Evolutionary conservation across 2,888 invertebrate genomes (phyloP).

Genomic region (Herminia tarsipennalis): DNA sequence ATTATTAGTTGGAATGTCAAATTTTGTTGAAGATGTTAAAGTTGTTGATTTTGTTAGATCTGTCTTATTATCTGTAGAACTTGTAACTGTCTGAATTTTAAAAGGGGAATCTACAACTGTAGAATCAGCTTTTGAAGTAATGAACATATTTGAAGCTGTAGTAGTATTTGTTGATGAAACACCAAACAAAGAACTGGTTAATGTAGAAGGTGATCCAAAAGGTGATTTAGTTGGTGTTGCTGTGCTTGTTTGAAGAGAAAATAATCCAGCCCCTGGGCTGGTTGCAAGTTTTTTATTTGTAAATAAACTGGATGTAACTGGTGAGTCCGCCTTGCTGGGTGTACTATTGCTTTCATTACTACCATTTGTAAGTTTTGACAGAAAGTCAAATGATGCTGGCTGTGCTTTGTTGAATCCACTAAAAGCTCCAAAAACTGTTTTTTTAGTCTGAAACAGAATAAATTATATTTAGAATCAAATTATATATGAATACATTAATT

Average conservation of each 20-base stretch:
- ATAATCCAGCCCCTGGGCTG: slow-evolving; percentile 52
- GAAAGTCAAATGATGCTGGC: slow-evolving; percentile 85
- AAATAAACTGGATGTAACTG: slow-evolving; percentile 57
- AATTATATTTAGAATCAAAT: too few species aligned
- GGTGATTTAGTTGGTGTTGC: slow-evolving; percentile 48
- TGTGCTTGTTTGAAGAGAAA: slow-evolving; percentile 52
- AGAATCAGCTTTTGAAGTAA: slow-evolving; percentile 62
- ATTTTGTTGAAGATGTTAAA: slow-evolving; percentile 57
- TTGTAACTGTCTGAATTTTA: slow-evolving; percentile 59
- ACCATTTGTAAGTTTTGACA: slow-evolving; percentile 84
- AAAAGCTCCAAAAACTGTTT: slow-evolving; percentile 89
- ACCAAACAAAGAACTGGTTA: slow-evolving; percentile 33
- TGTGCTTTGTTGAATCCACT: slow-evolving; percentile 86
- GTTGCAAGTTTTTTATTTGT: slow-evolving; percentile 52
- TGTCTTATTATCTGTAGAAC: slow-evolving; percentile 46
- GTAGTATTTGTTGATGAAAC: slow-evolving; percentile 34
- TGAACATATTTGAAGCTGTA: slow-evolving; percentile 54
- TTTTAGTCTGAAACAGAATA: slow-evolving; percentile 67
- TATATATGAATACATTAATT: too few species aligned
- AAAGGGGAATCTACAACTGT: slow-evolving; percentile 63
- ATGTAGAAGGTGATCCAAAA: slow-evolving; percentile 50
- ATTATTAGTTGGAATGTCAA: slow-evolving; percentile 57
- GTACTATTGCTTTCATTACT: slow-evolving; percentile 67
- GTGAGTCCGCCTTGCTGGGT: slow-evolving; percentile 45
- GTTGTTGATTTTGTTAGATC: slow-evolving; percentile 50